Evolutionary conservation across 2,797 vertebrate genomes (phyloP), one percentile per base, ranked within the genome.

Genomic region (Morus bassanus): DNA sequence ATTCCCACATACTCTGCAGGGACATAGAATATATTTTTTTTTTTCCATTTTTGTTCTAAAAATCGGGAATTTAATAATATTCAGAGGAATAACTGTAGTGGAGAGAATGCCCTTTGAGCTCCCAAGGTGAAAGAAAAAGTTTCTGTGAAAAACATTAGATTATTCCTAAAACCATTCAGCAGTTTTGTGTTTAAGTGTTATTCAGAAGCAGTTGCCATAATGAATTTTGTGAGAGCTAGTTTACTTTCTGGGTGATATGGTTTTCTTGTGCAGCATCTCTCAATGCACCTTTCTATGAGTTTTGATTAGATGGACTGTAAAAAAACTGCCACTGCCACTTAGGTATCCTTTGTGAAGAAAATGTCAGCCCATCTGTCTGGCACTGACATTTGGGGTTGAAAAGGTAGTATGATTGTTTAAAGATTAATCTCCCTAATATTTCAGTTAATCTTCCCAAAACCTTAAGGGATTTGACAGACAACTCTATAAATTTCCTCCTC

Each of bases 401-500:
- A 81, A 94, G 46, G 31, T 45, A 78, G 46, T 61, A 68, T 45
- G 65, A 81, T 56, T 72, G 53, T 91, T 93, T 86, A 85, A 88
- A 89, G 78, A 93, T 82, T 88, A 64, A 78, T 90, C n/a, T 96
- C 83, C 43, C 28, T 88, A 81, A 68, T 72, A n/a, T 72, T 93
- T 90, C 67, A 45, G 67, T 94, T 91, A 89, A 89, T 96, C 69
- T 95, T 93, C 63, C 85, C 25, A 16, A 82, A 91, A 61, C n/a
- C 41, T 88, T 45, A 37, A 73, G 37, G 37, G 59, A 57, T 91
- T 74, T 92, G 83, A 86, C 83, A 91, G 76, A 81, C 54, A 82
- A 28, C 43, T 78, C 37, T n/a, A 53, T 68, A 57, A 87, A 63
- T 93, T 92, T 89, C 22, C 24, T 86, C 25, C 53, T 85, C 45